phyloP scores from a whole-genome alignment of 1,140 invertebrate species.

The Mesaphorura yosii region DNA sequence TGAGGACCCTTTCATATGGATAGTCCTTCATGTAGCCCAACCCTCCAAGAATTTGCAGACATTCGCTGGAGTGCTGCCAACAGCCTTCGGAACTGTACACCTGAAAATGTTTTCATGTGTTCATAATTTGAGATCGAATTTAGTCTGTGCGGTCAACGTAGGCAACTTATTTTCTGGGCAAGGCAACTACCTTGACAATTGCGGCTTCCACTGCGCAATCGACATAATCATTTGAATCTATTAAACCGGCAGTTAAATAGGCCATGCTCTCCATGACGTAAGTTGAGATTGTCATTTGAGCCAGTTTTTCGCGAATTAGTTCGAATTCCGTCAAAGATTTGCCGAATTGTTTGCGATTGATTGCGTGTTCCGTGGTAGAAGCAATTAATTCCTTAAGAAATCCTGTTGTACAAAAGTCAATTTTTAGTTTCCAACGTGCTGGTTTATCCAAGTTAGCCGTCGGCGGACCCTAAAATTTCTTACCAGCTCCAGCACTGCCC shows the following conservation, averaged over 20 bases:
- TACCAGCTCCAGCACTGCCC: conserved; percentile 38
- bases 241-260: conserved; percentile 56
- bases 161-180: too few species aligned
- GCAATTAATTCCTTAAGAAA: conserved; percentile 40
- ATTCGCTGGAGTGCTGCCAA: conserved; percentile 50
- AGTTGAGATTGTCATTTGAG: conserved; percentile 41
- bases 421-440: too few species aligned
- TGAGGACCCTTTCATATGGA: conserved; percentile 51
- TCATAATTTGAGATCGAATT: too few species aligned
- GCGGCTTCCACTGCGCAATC: conserved; percentile 64
- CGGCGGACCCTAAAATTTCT: background rate
- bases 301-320: conserved; percentile 45
- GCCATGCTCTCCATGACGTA: conserved; percentile 68
- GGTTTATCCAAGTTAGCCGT: too few species aligned
- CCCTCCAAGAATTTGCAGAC: conserved; percentile 52
- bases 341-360: conserved; percentile 54
- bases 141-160: too few species aligned
- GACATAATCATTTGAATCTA: conserved; percentile 54
- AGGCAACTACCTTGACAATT: conserved; percentile 60
- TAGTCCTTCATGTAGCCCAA: conserved; percentile 55
- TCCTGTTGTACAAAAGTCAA: conserved; percentile 16
- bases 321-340: conserved; percentile 44
- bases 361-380: conserved; percentile 47
- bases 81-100: conserved; percentile 43
- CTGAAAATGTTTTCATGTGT: too few species aligned